Percentiles rank a stretch among this genome's conserved stretches.
Conservation (phyloP, 2,888 invertebrate species). For the Xylota segnis region DNA sequence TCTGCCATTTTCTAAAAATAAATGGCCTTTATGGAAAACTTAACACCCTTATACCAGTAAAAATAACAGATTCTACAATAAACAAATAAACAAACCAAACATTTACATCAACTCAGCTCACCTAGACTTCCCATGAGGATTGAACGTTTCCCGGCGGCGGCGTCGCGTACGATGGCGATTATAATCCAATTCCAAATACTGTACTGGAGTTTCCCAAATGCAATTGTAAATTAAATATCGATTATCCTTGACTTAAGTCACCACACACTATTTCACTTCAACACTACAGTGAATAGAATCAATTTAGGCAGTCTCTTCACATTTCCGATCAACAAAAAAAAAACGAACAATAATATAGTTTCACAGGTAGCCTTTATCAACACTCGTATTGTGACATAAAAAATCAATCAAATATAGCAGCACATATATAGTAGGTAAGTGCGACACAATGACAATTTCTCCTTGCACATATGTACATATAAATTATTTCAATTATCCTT, state of each 20-base stretch:
- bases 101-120: conserved; percentile 21
- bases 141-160: conserved; percentile 42
- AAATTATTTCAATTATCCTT: conserved; percentile 34
- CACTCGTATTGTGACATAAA: neutral
- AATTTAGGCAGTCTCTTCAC: conserved; percentile 63
- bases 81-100: conserved; percentile 5
- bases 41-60: conserved; percentile 1
- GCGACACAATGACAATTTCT: conserved; percentile 10
- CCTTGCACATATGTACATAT: neutral
- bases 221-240: neutral
- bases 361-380: conserved; percentile 30
- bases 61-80: neutral
- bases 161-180: conserved; percentile 32
- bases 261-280: conserved; percentile 46
- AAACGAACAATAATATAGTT: conserved; percentile 6
- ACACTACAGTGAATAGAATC: conserved; percentile 42
- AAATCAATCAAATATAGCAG: conserved; percentile 20
- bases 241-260: conserved; percentile 21
- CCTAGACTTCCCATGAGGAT: conserved; percentile 73
- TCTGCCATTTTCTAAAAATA: conserved; percentile 36
- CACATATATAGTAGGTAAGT: neutral
- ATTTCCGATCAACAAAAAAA: conserved; percentile 69
- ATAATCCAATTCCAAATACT: conserved; percentile 45
- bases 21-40: conserved; percentile 22
- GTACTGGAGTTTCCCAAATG: conserved; percentile 15